These are phyloP conservation scores for Drosophila hamatofila DNA, from an alignment of 2,888 invertebrate genomes.

Conservation along the genomic window DNA sequence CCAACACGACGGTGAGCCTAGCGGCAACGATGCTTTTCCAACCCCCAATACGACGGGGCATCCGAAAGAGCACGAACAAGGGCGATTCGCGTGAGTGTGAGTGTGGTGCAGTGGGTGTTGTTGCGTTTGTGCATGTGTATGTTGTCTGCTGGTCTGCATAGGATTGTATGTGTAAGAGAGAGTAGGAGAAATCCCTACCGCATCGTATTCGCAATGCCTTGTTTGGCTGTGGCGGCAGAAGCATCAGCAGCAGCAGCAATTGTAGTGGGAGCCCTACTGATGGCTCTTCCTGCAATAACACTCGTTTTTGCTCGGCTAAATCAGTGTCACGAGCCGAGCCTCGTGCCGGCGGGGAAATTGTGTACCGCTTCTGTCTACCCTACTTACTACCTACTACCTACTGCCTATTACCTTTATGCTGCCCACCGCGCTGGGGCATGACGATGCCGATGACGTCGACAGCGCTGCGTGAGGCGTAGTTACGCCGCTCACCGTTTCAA, in stretches of 20 bases:
- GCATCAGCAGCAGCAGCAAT: not conserved
- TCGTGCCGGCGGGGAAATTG: constrained; percentile 68
- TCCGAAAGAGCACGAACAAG: constrained; percentile 59
- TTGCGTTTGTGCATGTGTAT: constrained; percentile 1
- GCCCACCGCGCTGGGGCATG: constrained; percentile 57
- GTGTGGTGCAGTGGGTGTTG: constrained; percentile 22
- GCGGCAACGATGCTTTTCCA: constrained; percentile 66
- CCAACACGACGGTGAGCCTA: constrained; percentile 41
- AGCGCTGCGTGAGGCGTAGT: constrained; percentile 29
- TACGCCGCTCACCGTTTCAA: constrained; percentile 63
- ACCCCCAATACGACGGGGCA: constrained; percentile 65
- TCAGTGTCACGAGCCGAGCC: constrained; percentile 74
- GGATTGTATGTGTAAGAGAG: constrained; percentile 25
- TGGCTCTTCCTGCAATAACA: constrained; percentile 25
- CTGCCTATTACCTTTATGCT: constrained; percentile 8
- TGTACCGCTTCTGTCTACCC: constrained; percentile 18
- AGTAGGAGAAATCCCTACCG: constrained; percentile 46
- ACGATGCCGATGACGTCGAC: constrained; percentile 64
- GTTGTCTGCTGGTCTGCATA: constrained; percentile 26
- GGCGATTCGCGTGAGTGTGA: constrained; percentile 40
- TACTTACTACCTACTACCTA: not conserved
- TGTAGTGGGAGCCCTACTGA: constrained; percentile 19
- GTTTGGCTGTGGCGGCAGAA: constrained; percentile 16
- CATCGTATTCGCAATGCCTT: constrained; percentile 43
- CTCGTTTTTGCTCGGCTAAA: constrained; percentile 56